phyloP scores from a whole-genome alignment of 1,140 invertebrate genomes.

The Euschistus heros region DNA sequence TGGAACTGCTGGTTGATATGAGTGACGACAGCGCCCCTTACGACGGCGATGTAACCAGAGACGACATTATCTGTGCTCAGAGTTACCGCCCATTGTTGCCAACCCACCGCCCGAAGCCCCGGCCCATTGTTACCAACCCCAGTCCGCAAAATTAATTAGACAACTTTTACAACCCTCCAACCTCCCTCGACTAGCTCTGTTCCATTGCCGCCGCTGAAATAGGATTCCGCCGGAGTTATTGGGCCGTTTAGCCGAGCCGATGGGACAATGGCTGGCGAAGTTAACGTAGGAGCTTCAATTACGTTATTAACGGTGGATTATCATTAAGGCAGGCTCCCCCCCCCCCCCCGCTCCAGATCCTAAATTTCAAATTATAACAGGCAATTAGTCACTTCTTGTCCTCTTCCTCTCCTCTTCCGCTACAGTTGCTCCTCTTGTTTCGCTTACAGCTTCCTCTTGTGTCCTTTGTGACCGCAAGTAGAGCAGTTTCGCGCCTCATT shows the following conservation, averaged over 20 bases:
- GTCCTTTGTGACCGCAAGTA: no score
- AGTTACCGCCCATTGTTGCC: conserved; percentile 24
- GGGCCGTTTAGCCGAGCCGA: conserved; percentile 1
- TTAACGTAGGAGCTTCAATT: background rate
- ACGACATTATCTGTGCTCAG: conserved; percentile 21
- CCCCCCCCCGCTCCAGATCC: background rate
- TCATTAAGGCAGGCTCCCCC: background rate
- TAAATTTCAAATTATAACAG: conserved; percentile 3
- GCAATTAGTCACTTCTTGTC: conserved; percentile 1
- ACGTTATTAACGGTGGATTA: conserved; percentile 9
- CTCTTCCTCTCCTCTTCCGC: no score
- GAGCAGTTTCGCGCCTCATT: no score
- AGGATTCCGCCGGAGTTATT: background rate
- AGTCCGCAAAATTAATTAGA: conserved; percentile 24
- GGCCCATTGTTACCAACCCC: conserved; percentile 11
- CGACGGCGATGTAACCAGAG: no score
- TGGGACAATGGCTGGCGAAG: background rate
- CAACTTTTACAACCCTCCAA: conserved; percentile 22
- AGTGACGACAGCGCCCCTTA: no score
- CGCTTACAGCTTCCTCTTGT: no score
- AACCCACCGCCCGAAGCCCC: conserved; percentile 1
- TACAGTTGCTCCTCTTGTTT: no score
- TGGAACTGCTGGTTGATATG: no score
- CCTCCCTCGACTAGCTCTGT: background rate
- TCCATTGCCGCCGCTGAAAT: background rate